Evolutionary conservation across 2,888 invertebrate genomes (phyloP).

Genomic region (Drosophila antonietae): DNA sequence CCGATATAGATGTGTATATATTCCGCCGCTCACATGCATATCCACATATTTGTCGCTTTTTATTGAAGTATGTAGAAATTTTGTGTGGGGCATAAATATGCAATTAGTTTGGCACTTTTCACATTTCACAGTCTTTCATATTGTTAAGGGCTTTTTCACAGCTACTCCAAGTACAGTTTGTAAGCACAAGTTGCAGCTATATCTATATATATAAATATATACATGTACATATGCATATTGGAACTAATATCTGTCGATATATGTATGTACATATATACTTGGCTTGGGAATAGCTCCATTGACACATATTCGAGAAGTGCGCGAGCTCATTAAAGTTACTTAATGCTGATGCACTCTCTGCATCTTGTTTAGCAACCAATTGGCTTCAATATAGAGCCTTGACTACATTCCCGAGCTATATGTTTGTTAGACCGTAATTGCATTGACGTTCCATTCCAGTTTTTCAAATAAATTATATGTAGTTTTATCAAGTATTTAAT

Average conservation of each 20-base stretch:
- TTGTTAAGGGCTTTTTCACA: conserved; percentile 36
- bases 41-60: conserved; percentile 42
- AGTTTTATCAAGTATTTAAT: neutral
- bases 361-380: conserved; percentile 40
- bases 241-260: conserved; percentile 29
- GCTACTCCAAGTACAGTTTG: conserved; percentile 53
- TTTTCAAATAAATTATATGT: neutral
- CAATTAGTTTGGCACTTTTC: conserved; percentile 47
- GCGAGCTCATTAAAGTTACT: conserved; percentile 60
- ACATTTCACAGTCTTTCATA: conserved; percentile 35
- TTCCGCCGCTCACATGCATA: too few species aligned
- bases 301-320: conserved; percentile 66
- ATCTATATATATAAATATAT: neutral
- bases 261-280: neutral
- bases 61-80: conserved; percentile 44
- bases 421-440: neutral
- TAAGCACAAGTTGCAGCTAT: conserved; percentile 17
- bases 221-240: conserved; percentile 16
- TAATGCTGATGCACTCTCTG: conserved; percentile 59
- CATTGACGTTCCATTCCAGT: neutral
- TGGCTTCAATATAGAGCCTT: conserved; percentile 10
- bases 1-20: conserved; percentile 21
- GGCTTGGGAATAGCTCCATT: conserved; percentile 57
- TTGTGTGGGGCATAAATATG: conserved; percentile 15
- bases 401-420: conserved; percentile 1